phyloP scores from a whole-genome alignment of 2,797 vertebrate genomes.

The Enteromius treurensis region DNA sequence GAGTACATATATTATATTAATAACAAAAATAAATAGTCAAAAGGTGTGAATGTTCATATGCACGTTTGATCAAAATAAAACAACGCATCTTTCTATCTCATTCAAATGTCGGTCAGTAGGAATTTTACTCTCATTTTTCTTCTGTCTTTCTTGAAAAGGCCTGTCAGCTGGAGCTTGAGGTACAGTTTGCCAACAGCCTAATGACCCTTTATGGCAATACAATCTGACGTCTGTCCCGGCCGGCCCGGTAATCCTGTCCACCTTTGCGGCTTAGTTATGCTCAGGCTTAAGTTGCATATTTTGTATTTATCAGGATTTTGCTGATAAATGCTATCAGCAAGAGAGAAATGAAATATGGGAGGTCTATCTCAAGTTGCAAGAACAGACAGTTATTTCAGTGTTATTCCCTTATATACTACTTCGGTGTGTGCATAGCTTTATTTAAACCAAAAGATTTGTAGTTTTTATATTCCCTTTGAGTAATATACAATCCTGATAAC shows the following conservation, averaged over 20 bases:
- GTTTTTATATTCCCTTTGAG: background rate
- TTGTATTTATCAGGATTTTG: conserved; percentile 93
- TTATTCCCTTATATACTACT: conserved; percentile 12
- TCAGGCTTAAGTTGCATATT: conserved; percentile 99
- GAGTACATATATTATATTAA: conserved; percentile 51
- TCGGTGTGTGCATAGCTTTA: too few species aligned
- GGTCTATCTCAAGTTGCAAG: conserved; percentile 85
- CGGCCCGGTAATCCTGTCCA: conserved; percentile 91
- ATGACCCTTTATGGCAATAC: conserved; percentile 89
- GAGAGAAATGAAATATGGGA: conserved; percentile 95
- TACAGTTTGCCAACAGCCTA: conserved; percentile 92
- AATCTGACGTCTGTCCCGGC: conserved; percentile 90
- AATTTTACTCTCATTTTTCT: conserved; percentile 96
- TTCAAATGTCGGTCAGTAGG: conserved; percentile 94
- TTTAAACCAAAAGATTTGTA: background rate
- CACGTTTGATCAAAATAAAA: conserved; percentile 57
- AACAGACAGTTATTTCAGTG: conserved; percentile 64
- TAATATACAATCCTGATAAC: background rate
- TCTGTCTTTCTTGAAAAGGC: conserved; percentile 93
- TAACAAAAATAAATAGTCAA: conserved; percentile 52
- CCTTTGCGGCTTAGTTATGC: conserved; percentile 89
- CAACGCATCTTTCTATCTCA: conserved; percentile 69
- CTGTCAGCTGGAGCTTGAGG: conserved; percentile 96
- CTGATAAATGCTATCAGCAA: conserved; percentile 99
- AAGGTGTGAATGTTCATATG: conserved; percentile 48